phyloP scores from a whole-genome alignment of 2,797 vertebrate genomes.

The Psittacula echo region DNA sequence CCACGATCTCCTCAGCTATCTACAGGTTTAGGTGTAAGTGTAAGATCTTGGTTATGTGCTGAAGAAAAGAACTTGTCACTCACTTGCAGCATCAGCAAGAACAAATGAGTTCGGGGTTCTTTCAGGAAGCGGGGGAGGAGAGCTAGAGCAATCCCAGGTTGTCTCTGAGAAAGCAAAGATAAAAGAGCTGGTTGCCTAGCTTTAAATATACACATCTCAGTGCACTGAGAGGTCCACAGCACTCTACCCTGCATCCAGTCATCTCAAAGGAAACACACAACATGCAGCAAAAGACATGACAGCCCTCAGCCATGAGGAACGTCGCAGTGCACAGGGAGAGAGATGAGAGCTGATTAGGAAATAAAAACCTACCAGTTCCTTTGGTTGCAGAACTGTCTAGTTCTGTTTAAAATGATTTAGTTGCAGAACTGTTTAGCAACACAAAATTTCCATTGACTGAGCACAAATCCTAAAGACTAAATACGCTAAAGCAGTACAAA shows the following conservation, averaged over 20 bases:
- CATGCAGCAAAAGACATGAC: neutral
- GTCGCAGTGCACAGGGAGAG: too few relatives aligned
- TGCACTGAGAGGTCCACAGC: neutral
- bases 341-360: neutral
- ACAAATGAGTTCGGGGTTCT: conserved; percentile 92
- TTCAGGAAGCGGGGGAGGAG: conserved; percentile 89
- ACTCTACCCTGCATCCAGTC: neutral
- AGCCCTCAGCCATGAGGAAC: neutral
- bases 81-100: conserved; percentile 82
- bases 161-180: conserved; percentile 43
- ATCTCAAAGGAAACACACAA: neutral
- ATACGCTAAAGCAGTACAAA: neutral
- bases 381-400: neutral
- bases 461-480: neutral
- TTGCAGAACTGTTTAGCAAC: neutral
- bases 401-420: neutral
- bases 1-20: neutral
- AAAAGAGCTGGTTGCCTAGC: neutral
- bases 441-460: neutral
- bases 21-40: neutral
- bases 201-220: neutral
- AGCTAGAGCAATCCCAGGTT: conserved; percentile 57
- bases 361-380: neutral
- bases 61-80: conserved; percentile 41
- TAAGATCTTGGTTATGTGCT: neutral